phyloP scores from a whole-genome alignment of 2,113 vertebrate species.

The Pangasianodon hypophthalmus region DNA sequence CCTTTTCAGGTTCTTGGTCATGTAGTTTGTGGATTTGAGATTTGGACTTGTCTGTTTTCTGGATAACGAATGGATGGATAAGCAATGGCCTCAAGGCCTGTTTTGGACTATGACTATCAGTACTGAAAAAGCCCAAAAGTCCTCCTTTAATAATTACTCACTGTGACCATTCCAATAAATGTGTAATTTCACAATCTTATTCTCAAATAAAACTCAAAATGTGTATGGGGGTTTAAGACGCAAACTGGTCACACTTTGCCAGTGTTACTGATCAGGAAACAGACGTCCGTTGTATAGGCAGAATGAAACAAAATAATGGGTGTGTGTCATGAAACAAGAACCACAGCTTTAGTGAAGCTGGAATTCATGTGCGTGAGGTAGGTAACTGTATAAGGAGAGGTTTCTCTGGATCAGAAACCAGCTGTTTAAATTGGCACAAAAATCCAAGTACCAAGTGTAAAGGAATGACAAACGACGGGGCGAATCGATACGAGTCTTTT shows the following conservation, averaged over 20 bases:
- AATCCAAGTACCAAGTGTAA: background rate
- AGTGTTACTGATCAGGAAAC: background rate
- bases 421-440: constrained; percentile 17
- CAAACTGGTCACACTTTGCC: background rate
- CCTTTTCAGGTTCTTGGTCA: background rate
- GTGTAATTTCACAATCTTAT: background rate
- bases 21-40: background rate
- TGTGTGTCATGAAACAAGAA: background rate
- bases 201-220: background rate
- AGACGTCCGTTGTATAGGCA: too few species aligned
- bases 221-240: background rate
- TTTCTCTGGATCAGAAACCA: background rate
- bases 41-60: background rate
- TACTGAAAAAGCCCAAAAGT: background rate
- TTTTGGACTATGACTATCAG: background rate
- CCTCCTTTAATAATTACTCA: background rate
- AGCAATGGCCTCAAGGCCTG: background rate
- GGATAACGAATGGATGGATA: background rate
- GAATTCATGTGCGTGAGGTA: background rate
- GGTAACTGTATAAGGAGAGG: constrained; percentile 26
- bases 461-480: background rate
- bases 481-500: background rate
- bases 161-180: background rate
- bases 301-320: background rate
- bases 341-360: background rate